phyloP scores from a whole-genome alignment of 1,140 invertebrate genomes.

The Steinernema khuongi region DNA sequence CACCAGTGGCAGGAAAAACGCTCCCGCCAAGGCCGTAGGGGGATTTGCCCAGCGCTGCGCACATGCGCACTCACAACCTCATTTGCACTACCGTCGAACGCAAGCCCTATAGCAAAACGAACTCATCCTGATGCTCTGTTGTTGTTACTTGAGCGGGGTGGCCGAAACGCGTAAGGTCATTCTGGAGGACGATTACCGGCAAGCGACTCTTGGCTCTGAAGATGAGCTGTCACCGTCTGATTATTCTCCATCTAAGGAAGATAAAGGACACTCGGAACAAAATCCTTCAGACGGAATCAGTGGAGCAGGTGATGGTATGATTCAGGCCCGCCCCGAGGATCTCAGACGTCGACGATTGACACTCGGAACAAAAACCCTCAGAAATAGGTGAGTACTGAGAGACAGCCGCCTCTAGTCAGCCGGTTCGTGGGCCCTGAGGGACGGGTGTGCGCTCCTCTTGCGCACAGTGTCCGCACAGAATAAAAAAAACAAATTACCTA shows the following conservation, averaged over 20 bases:
- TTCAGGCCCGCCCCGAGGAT: neutral
- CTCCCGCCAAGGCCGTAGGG: slow-evolving; percentile 13
- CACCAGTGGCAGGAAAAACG: neutral
- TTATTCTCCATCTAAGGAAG: neutral
- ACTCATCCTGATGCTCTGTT: neutral
- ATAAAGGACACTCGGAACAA: neutral
- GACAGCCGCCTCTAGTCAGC: neutral
- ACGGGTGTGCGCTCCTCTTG: neutral
- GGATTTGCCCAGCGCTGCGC: neutral
- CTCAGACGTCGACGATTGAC: neutral
- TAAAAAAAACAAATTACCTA: neutral
- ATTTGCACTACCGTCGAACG: neutral
- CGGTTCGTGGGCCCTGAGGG: neutral
- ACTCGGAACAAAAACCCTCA: too few species aligned
- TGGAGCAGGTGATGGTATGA: neutral
- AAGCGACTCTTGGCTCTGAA: too few species aligned
- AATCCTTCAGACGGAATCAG: neutral
- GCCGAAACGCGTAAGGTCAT: neutral
- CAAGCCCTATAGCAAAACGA: neutral
- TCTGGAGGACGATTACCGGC: neutral
- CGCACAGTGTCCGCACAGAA: neutral
- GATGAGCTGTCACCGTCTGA: neutral
- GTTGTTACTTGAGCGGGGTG: neutral
- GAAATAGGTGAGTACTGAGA: neutral
- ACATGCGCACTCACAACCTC: neutral